phyloP scores from a whole-genome alignment of 2,797 vertebrate species.

The Phoxinus dragarum region DNA sequence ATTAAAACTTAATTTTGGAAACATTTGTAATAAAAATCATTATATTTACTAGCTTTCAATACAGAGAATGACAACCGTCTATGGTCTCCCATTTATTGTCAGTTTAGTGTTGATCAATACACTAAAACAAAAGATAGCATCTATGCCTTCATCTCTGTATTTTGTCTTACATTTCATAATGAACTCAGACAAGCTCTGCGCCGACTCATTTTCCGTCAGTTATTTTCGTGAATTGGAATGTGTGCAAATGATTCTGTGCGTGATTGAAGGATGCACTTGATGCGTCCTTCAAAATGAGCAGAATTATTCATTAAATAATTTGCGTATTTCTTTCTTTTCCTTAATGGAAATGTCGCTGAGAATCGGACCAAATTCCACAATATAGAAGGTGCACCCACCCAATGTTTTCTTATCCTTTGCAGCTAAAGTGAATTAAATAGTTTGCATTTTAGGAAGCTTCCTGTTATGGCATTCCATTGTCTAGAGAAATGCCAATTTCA shows the following conservation, averaged over 20 bases:
- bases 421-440: slow-evolving; percentile 39
- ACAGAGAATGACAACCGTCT: too few relatives aligned
- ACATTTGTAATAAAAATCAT: background rate
- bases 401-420: slow-evolving; percentile 2
- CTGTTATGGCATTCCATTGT: slow-evolving; percentile 36
- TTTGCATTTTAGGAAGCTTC: slow-evolving; percentile 38
- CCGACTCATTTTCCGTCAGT: background rate
- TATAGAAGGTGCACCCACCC: background rate
- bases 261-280: background rate
- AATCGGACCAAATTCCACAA: background rate
- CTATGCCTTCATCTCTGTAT: background rate
- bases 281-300: background rate
- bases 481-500: slow-evolving; percentile 14
- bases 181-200: background rate
- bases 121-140: background rate
- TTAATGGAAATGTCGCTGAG: too few relatives aligned
- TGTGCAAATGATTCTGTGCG: background rate
- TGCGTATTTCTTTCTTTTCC: too few relatives aligned
- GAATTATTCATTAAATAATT: background rate
- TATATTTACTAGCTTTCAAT: background rate
- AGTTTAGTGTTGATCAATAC: background rate
- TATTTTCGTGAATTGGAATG: background rate
- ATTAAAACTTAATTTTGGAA: background rate
- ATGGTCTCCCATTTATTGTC: background rate
- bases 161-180: background rate